Evolutionary conservation across 2,888 invertebrate species (phyloP).

Genomic region (Melanchra persicariae): DNA sequence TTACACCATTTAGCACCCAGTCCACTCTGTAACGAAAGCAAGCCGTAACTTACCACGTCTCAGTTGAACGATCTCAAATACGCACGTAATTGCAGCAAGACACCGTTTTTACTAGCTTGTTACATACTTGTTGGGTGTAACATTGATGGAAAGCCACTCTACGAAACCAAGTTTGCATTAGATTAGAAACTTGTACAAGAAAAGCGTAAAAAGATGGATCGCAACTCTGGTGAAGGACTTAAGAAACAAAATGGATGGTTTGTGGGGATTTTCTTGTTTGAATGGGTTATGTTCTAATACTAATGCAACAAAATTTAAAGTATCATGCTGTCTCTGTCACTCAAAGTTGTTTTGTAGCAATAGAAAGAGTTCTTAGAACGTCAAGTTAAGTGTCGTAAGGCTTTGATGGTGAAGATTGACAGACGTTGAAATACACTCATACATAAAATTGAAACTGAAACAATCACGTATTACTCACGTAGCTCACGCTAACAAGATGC

Average conservation of each 20-base stretch:
- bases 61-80: conserved; percentile 71
- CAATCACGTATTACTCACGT: background rate
- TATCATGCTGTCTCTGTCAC: background rate
- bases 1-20: conserved; percentile 57
- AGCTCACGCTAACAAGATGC: background rate
- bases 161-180: conserved; percentile 25
- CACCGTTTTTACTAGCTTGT: conserved; percentile 67
- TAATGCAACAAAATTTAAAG: background rate
- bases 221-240: background rate
- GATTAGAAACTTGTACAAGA: conserved; percentile 38
- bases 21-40: conserved; percentile 62
- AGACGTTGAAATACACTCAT: conserved; percentile 4
- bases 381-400: background rate
- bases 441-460: background rate
- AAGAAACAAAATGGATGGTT: background rate
- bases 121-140: conserved; percentile 64
- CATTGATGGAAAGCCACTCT: conserved; percentile 61
- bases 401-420: background rate
- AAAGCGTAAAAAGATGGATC: conserved; percentile 18
- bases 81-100: conserved; percentile 65
- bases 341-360: background rate
- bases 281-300: background rate
- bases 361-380: background rate
- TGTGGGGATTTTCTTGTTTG: background rate
- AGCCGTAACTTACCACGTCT: conserved; percentile 60